Evolutionary conservation across 2,113 vertebrate genomes (phyloP), one percentile per base, ranked within the genome.

Genomic region (Colius striatus): DNA sequence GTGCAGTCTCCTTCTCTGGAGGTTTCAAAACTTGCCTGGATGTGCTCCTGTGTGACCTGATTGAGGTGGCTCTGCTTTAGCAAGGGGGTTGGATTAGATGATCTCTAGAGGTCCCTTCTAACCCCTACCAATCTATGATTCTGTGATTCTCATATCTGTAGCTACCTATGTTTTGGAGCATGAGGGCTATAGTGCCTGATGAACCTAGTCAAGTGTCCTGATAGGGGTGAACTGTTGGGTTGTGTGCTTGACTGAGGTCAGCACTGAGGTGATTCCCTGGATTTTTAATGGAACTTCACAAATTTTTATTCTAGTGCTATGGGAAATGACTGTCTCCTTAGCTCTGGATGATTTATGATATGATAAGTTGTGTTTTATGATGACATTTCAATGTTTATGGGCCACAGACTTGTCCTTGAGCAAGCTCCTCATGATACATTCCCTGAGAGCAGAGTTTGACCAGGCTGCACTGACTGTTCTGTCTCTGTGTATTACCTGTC

Each of bases 331-430:
- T 16, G 6, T 11, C 13, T 32, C 38, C 17, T 50, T 34, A 57
- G 6, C 26, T 84, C 26, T 91, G 41, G 15, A 55, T 80, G 67
- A 29, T 25, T 12, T 86, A 10, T 1, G 1, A 41, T 21, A 19
- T 0, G 0, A 23, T 45, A 17, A 66, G 10, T 5, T 0, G 0
- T n/a, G 32, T 6, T 43, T 32, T 3, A 2, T 11, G 16, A 17
- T 29, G 63, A 43, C 3, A 0, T 5, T 16, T 34, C 29, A 14
- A 20, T 14, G 18, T 63, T 63, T 30, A 5, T 19, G 51, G 26
- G 23, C 5, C 43, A 30, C 45, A 72, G n/a, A 63, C 5, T 21
- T 61, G 15, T 5, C 26, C 19, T 29, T 25, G n/a, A 65, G 11
- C 14, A 15, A 0, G 1, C 29, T 80, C 20, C 13, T 76, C 7